Conservation (phyloP, 2,888 invertebrate genomes). For the Hirtodrosophila histrioides region DNA sequence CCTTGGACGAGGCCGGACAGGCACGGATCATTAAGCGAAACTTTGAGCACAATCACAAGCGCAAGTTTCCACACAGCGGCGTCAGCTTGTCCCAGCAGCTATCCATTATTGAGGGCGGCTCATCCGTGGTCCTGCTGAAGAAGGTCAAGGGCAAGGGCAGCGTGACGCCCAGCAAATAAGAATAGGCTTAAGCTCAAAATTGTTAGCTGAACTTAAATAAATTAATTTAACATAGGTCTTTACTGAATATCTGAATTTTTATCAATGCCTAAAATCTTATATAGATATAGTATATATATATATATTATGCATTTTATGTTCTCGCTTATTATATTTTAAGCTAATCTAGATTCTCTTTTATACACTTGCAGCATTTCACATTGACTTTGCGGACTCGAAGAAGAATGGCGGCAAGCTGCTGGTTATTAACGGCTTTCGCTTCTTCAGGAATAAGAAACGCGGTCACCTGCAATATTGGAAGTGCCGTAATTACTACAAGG, state of each 20-base stretch:
- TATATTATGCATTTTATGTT: too few relatives aligned
- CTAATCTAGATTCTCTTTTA: slow-evolving; percentile 22
- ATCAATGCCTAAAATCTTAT: neutral
- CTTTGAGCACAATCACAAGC: slow-evolving; percentile 80
- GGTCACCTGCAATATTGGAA: slow-evolving; percentile 84
- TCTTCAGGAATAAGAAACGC: slow-evolving; percentile 84
- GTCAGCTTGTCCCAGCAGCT: slow-evolving; percentile 41
- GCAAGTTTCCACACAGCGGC: slow-evolving; percentile 61
- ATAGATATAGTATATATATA: neutral
- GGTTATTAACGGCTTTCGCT: slow-evolving; percentile 84
- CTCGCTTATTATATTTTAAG: neutral
- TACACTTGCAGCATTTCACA: slow-evolving; percentile 80
- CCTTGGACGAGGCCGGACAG: slow-evolving; percentile 69
- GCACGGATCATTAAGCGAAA: slow-evolving; percentile 81
- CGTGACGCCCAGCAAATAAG: slow-evolving; percentile 27
- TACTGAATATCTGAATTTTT: slow-evolving; percentile 3
- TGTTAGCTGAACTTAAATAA: slow-evolving; percentile 46
- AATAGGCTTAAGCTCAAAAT: slow-evolving; percentile 39
- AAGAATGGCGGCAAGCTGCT: slow-evolving; percentile 84
- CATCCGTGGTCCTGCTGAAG: slow-evolving; percentile 2
- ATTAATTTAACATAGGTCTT: slow-evolving; percentile 30
- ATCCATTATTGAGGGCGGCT: slow-evolving; percentile 33
- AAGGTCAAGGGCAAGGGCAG: slow-evolving; percentile 30
- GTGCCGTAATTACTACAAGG: slow-evolving; percentile 84
- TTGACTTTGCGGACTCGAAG: slow-evolving; percentile 84